Percentiles rank a stretch among this genome's conserved stretches.
Conservation (phyloP, 2,797 vertebrate genomes). For the Sternarchorhynchus goeldii region DNA sequence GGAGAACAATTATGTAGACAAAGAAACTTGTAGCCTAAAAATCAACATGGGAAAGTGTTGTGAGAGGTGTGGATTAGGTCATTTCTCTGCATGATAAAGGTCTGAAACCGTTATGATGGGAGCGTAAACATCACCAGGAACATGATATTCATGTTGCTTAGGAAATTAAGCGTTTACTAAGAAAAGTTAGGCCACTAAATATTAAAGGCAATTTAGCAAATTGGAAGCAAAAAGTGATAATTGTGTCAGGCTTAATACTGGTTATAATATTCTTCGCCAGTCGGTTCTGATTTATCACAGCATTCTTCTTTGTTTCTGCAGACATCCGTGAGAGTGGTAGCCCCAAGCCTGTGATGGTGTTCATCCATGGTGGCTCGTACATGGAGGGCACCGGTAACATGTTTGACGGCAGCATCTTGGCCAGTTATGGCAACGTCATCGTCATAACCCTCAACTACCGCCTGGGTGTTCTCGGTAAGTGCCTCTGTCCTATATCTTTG, state of each 20-base stretch:
- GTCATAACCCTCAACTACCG: constrained; percentile 99
- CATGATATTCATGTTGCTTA: constrained; percentile 60
- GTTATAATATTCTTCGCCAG: constrained; percentile 61
- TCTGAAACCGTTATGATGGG: neutral
- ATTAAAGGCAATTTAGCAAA: constrained; percentile 45
- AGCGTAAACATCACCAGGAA: constrained; percentile 46
- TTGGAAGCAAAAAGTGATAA: constrained; percentile 37
- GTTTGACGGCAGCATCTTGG: constrained; percentile 98
- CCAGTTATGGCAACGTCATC: constrained; percentile 99
- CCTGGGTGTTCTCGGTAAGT: constrained; percentile 97
- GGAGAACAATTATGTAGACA: too few species aligned
- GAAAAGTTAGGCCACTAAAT: constrained; percentile 51
- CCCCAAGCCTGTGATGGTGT: constrained; percentile 99
- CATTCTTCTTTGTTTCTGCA: constrained; percentile 70
- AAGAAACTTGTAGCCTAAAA: too few species aligned
- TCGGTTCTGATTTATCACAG: constrained; percentile 68
- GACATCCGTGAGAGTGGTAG: constrained; percentile 99
- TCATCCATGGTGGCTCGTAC: constrained; percentile 98
- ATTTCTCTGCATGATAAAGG: neutral
- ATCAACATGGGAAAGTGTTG: too few species aligned
- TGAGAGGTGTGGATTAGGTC: neutral
- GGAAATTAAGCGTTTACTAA: constrained; percentile 66
- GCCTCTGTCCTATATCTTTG: neutral
- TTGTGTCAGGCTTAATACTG: constrained; percentile 60
- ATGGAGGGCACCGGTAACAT: constrained; percentile 99